Conservation (phyloP, 92 coral and sea anemone genomes). For the Bergia sp. region DNA sequence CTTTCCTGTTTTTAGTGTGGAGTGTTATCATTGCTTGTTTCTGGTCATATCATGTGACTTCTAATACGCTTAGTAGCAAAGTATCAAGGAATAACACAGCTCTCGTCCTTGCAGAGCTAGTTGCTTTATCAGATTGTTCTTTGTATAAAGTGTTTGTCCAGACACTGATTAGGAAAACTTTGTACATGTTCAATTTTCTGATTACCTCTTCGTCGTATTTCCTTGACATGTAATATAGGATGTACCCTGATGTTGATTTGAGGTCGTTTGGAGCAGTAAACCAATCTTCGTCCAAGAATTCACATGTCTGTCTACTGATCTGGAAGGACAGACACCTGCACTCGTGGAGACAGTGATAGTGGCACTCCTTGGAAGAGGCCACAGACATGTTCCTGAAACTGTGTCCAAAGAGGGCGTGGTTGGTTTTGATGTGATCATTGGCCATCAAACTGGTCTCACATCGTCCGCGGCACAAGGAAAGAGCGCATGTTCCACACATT, state of each 20-base stretch:
- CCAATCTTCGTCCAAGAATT: conserved; percentile 38
- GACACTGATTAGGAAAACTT: background rate
- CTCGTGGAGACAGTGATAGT: conserved; percentile 45
- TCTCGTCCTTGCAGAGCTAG: no score
- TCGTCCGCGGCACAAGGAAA: background rate
- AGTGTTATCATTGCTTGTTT: no score
- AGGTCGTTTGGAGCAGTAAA: conserved; percentile 43
- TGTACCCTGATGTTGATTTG: background rate
- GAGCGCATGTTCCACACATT: background rate
- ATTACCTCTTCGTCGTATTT: conserved; percentile 24
- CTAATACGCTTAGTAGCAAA: no score
- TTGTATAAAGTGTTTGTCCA: background rate
- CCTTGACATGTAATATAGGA: conserved; percentile 28
- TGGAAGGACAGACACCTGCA: conserved; percentile 55
- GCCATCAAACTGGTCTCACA: background rate
- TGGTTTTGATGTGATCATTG: background rate
- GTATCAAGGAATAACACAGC: no score
- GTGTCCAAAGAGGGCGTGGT: conserved; percentile 44
- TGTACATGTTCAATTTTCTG: background rate
- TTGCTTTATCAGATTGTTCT: no score
- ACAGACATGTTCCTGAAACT: conserved; percentile 42
- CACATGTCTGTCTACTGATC: conserved; percentile 20
- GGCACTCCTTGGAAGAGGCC: conserved; percentile 22
- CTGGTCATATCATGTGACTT: no score
- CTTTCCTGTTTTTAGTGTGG: no score